Evolutionary conservation across 1,140 invertebrate species (phyloP), one percentile per base, ranked within the genome.

Genomic region (Psilanteris sp.): DNA sequence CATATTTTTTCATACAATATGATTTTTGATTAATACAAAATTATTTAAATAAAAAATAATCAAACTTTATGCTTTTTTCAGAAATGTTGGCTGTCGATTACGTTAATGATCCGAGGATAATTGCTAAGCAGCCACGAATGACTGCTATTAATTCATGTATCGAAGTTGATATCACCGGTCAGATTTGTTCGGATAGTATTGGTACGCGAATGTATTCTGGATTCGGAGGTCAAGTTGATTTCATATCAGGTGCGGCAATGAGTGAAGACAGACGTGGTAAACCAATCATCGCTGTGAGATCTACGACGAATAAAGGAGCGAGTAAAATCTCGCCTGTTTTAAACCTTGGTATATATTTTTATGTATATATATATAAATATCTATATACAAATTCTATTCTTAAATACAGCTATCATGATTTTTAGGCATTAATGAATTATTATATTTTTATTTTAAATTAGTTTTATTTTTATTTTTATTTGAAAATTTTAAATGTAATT

Each of bases 61-160:
- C 13, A 13, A 4, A 20, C 18, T 6, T 31, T 31, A 1, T 37
- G 9, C 26, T 41, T 43, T 43, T 8, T 24, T 24, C 4, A 43
- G 39, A 43, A 83, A 96, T 97, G 94, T 89, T 94, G 82, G 92
- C 93, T 79, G 94, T 97, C 9, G 92, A 95, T 81, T 97, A 96
- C 83, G 95, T 96, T 0, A 97, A 97, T 86, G 93, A 93, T 82
- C 92, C 92, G 2, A 90, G 92, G 57, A 90, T 97, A 57, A 93
- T 98, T 50, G 92, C 93, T 0, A 91, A 93, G 75, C 95, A 96
- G 86, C 95, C 96, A 1, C 93, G 92, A 80, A 97, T 98, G 92
- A 97, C 96, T 0, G 96, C 97, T 9, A 98, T 98, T 76, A 98
- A 98, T 88, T 98, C 96, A 0, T 97, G 95, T 84, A 97, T 98